Percentiles rank a stretch among this genome's conserved stretches.
Evolutionary conservation across 2,888 invertebrate genomes (phyloP).

Genomic region (Drosophila flavopinicola): DNA sequence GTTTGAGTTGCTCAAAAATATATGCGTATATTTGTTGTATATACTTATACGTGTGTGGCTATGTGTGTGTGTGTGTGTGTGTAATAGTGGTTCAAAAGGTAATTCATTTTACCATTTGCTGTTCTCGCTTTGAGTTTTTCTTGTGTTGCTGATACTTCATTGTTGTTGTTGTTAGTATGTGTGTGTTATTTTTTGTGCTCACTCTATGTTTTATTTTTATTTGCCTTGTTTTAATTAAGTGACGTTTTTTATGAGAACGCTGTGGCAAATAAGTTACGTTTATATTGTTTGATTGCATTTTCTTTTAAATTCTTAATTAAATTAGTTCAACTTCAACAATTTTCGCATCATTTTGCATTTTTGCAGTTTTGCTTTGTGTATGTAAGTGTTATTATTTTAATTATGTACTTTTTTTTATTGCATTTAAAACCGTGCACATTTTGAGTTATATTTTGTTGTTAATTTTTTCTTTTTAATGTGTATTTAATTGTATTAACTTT

Average conservation of each 20-base stretch:
- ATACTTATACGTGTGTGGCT: conserved; percentile 31
- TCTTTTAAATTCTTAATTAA: conserved; percentile 65
- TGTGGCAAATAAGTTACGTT: conserved; percentile 48
- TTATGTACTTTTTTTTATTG: conserved; percentile 62
- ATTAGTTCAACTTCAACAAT: conserved; percentile 73
- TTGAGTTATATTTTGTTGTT: conserved; percentile 45
- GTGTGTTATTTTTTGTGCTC: conserved; percentile 65
- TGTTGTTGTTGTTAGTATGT: conserved; percentile 48
- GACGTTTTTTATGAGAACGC: conserved; percentile 42
- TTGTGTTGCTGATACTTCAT: conserved; percentile 25
- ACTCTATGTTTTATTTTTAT: conserved; percentile 71
- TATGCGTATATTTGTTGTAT: conserved; percentile 43
- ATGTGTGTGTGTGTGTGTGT: conserved; percentile 32
- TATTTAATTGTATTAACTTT: conserved; percentile 59
- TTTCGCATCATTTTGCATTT: conserved; percentile 31
- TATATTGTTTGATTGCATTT: conserved; percentile 58
- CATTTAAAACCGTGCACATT: conserved; percentile 76
- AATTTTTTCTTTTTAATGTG: conserved; percentile 42
- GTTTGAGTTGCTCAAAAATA: conserved; percentile 80
- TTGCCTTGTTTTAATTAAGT: conserved; percentile 57
- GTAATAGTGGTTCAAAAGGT: conserved; percentile 57
- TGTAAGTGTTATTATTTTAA: conserved; percentile 65
- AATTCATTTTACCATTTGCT: conserved; percentile 35
- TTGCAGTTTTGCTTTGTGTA: conserved; percentile 38
- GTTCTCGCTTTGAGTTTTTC: conserved; percentile 17